phyloP scores from a whole-genome alignment of 2,113 vertebrate species.

The Gallinago jamesoni region DNA sequence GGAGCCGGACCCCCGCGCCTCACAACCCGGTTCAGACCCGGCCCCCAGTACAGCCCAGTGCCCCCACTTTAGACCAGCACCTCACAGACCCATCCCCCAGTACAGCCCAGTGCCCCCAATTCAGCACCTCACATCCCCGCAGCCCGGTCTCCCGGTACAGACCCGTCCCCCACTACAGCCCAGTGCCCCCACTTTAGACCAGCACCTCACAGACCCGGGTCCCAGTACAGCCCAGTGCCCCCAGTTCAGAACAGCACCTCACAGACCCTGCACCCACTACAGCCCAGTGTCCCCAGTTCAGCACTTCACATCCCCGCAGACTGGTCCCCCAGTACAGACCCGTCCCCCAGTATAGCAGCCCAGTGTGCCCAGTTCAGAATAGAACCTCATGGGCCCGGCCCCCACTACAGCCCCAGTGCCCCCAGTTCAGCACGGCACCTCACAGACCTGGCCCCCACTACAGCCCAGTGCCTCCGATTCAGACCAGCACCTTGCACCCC shows the following conservation, averaged over 20 bases:
- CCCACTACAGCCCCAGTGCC: not conserved
- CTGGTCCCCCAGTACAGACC: too few relatives aligned
- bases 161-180: not conserved
- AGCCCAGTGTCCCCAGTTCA: not conserved
- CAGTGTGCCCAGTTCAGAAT: not conserved
- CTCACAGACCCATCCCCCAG: too few relatives aligned
- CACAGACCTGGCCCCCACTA: not conserved
- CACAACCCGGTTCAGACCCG: not conserved
- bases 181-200: not conserved
- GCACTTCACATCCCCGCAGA: too few relatives aligned
- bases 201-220: not conserved
- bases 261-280: not conserved
- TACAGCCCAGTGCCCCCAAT: not conserved
- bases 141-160: not conserved
- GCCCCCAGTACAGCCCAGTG: not conserved
- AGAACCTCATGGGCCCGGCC: too few relatives aligned
- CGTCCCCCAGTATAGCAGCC: not conserved
- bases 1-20: not conserved
- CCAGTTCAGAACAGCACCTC: too few relatives aligned
- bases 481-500: too few relatives aligned
- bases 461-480: not conserved
- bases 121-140: too few relatives aligned
- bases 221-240: not conserved
- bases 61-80: too few relatives aligned
- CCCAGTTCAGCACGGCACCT: not conserved